Percentiles rank a stretch among this genome's conserved stretches.
Evolutionary conservation across 2,888 invertebrate species (phyloP).

Genomic region (Pandemis heparana): DNA sequence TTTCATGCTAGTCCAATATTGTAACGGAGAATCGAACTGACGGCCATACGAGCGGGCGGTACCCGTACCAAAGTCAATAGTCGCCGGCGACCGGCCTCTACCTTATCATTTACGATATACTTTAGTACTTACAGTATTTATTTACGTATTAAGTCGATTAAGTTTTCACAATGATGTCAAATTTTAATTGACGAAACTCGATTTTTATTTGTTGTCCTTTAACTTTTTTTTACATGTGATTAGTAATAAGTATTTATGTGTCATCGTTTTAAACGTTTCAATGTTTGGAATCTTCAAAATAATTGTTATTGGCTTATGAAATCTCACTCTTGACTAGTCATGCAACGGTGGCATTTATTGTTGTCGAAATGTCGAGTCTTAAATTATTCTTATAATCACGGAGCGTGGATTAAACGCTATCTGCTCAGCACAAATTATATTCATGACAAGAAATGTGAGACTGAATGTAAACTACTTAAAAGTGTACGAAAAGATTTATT

Average conservation of each 20-base stretch:
- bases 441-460: constrained; percentile 40
- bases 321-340: constrained; percentile 65
- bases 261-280: constrained; percentile 45
- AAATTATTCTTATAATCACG: constrained; percentile 24
- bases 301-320: constrained; percentile 52
- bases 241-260: constrained; percentile 39
- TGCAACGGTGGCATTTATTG: constrained; percentile 67
- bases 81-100: constrained; percentile 58
- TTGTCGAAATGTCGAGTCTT: constrained; percentile 38
- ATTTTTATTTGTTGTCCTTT: constrained; percentile 44
- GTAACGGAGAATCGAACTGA: constrained; percentile 79
- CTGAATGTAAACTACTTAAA: constrained; percentile 26
- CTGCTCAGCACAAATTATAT: constrained; percentile 37
- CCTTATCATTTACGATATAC: constrained; percentile 45
- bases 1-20: constrained; percentile 83
- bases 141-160: constrained; percentile 74
- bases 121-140: constrained; percentile 85
- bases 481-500: neutral
- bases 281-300: constrained; percentile 44
- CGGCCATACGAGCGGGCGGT: constrained; percentile 74
- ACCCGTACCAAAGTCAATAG: constrained; percentile 79
- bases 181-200: constrained; percentile 38
- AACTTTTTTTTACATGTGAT: constrained; percentile 13
- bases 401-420: constrained; percentile 13
- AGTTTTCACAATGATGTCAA: constrained; percentile 56